These are phyloP conservation scores for Sialia sialis DNA, from an alignment of 2,113 vertebrate genomes.

Conservation along the genomic window DNA sequence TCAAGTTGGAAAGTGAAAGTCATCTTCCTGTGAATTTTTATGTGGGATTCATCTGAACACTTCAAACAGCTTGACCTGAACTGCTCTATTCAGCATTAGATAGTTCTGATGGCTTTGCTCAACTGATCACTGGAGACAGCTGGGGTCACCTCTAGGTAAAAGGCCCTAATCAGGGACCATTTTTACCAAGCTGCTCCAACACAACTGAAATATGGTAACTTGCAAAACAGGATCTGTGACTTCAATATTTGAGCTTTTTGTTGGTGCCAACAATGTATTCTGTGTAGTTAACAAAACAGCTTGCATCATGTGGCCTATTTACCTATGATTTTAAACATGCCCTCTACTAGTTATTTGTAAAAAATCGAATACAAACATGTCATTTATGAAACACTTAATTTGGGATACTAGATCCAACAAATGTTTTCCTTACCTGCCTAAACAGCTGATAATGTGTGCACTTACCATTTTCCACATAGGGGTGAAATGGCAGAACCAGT, in stretches of 20 bases:
- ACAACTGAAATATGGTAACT: background rate
- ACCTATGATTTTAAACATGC: background rate
- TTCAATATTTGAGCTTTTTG: background rate
- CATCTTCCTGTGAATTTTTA: background rate
- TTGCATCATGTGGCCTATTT: background rate
- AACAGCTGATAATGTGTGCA: background rate
- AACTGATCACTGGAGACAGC: background rate
- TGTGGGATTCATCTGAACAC: background rate
- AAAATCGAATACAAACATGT: background rate
- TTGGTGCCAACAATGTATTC: background rate
- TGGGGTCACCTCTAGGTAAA: background rate
- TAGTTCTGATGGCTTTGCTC: background rate
- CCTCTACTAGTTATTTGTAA: background rate
- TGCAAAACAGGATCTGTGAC: background rate
- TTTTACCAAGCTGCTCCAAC: background rate
- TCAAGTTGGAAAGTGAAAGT: background rate
- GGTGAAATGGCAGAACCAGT: conserved; percentile 91
- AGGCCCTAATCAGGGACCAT: background rate
- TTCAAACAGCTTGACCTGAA: background rate
- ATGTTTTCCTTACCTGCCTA: background rate
- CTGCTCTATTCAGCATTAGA: background rate
- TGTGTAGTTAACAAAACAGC: background rate
- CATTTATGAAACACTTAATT: background rate
- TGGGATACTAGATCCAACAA: background rate
- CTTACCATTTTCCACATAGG: conserved; percentile 94